Percentiles rank a stretch among this genome's conserved stretches.
Evolutionary conservation across 2,888 invertebrate species (phyloP).

Genomic region (Spisula subtruncata): DNA sequence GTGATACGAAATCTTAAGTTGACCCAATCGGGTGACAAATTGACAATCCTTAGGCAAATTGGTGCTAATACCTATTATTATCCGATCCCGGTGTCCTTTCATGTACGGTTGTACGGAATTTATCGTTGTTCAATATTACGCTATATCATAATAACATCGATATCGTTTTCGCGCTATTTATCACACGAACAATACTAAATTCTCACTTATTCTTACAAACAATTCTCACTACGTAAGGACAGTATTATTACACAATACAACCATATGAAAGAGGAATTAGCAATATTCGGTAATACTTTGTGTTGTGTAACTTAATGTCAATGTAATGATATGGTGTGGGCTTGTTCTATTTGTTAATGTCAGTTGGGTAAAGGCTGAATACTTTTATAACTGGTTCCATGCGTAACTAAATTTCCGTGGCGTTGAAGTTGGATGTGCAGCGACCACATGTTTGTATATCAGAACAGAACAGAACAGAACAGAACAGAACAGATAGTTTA

Average conservation of each 20-base stretch:
- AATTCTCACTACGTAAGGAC: not conserved
- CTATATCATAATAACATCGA: not conserved
- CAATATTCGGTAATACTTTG: not conserved
- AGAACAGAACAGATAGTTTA: no score
- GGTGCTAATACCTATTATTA: not conserved
- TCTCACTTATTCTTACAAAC: not conserved
- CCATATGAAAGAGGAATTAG: not conserved
- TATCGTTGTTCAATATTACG: not conserved
- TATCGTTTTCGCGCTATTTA: slow-evolving; percentile 6
- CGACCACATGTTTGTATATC: no score
- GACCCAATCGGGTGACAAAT: not conserved
- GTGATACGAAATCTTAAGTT: not conserved
- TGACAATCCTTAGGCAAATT: not conserved
- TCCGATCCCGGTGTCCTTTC: not conserved
- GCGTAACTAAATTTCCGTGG: no score
- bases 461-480: no score
- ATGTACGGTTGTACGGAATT: not conserved
- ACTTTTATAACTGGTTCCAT: no score
- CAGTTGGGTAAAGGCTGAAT: no score
- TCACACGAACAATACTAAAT: not conserved
- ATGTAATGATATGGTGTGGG: no score
- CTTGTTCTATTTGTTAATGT: no score
- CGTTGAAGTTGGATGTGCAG: no score
- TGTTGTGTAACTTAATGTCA: not conserved
- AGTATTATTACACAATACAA: not conserved